A percentile compares a stretch with the other conserved stretches of the same genome.
Evolutionary conservation across 2,113 vertebrate species (phyloP).

Genomic region (Acrocephalus kingi): DNA sequence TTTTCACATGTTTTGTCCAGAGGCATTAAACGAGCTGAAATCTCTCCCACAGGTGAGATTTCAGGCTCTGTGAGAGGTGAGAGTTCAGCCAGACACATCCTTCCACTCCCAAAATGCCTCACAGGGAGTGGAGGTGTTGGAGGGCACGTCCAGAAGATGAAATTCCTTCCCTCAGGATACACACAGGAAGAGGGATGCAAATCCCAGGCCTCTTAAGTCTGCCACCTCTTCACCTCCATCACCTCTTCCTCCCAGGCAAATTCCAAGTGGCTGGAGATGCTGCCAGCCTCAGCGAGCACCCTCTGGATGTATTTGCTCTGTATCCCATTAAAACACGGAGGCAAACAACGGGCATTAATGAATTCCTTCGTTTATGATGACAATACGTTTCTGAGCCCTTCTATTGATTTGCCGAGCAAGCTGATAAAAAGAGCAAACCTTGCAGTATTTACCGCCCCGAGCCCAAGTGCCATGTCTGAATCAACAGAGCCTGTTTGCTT

Average conservation of each 20-base stretch:
- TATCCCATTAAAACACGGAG: slow-evolving; percentile 32
- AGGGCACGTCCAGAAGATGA: not conserved
- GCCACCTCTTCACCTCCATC: not conserved
- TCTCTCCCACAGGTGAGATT: not conserved
- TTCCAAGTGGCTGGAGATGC: not conserved
- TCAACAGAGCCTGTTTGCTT: slow-evolving; percentile 36
- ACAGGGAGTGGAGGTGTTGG: rapidly evolving
- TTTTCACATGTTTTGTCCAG: not conserved
- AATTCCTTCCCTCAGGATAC: not conserved
- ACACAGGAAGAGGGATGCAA: not conserved
- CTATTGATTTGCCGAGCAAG: slow-evolving; percentile 62
- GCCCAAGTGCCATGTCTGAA: slow-evolving; percentile 17
- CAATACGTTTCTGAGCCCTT: slow-evolving; percentile 30
- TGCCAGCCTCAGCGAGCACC: not conserved
- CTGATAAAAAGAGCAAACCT: slow-evolving; percentile 60
- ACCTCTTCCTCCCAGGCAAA: not conserved
- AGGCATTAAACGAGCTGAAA: not conserved
- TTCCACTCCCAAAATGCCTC: not conserved
- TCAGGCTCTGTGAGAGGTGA: rapidly evolving
- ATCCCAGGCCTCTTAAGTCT: not conserved
- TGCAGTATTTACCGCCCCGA: slow-evolving; percentile 60
- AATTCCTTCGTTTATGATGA: slow-evolving; percentile 59
- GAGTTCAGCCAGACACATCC: not conserved
- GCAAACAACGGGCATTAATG: slow-evolving; percentile 58
- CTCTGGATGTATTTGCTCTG: slow-evolving; percentile 33